phyloP scores from a whole-genome alignment of 2,113 vertebrate species.

The Illadopsis cleaveri region DNA sequence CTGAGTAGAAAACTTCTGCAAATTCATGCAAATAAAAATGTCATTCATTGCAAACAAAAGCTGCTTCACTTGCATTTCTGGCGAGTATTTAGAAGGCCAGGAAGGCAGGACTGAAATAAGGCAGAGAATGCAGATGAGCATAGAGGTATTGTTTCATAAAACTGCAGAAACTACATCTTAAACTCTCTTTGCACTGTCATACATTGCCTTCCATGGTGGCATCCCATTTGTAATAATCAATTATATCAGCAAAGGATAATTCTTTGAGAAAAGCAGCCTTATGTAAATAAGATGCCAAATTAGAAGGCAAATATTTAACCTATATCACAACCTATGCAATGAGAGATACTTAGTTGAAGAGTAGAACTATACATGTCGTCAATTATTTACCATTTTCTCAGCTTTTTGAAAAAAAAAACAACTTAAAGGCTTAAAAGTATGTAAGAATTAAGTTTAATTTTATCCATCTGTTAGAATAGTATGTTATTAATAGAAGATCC shows the following conservation, averaged over 20 bases:
- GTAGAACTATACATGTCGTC: background rate
- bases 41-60: background rate
- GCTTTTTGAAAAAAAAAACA: background rate
- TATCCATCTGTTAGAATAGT: background rate
- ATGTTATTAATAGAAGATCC: background rate
- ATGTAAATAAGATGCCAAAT: background rate
- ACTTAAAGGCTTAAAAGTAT: background rate
- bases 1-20: background rate
- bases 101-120: background rate
- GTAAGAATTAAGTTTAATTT: background rate
- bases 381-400: background rate
- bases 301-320: background rate
- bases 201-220: background rate
- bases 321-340: background rate
- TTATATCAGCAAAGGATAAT: background rate
- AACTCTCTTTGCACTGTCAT: background rate
- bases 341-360: background rate
- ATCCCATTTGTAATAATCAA: background rate
- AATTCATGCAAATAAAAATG: background rate
- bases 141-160: background rate
- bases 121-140: background rate
- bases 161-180: background rate
- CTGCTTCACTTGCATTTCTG: background rate
- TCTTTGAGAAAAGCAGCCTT: background rate
- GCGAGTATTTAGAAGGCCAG: background rate